Conservation (phyloP, 2,888 invertebrate genomes). For the Octonoba sinensis region DNA sequence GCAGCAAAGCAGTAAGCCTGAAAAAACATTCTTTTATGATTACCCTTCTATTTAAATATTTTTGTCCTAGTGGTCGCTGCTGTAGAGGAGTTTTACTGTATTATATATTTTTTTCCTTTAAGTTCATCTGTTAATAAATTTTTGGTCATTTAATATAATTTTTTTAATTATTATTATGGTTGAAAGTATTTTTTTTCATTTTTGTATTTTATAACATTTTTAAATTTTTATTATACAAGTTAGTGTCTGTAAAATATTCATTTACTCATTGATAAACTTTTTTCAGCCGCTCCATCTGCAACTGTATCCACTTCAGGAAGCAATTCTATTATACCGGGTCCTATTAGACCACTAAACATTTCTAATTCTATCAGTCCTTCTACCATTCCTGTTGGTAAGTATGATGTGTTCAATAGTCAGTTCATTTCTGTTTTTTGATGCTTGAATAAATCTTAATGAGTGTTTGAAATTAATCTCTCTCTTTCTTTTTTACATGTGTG, state of each 20-base stretch:
- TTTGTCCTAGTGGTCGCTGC: too few species aligned
- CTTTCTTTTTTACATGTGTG: not conserved
- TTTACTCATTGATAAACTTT: too few species aligned
- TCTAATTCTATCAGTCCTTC: slow-evolving; percentile 23
- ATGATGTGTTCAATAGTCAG: not conserved
- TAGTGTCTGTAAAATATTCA: too few species aligned
- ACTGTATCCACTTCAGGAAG: slow-evolving; percentile 34
- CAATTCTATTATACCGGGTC: slow-evolving; percentile 31
- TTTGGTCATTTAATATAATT: not conserved
- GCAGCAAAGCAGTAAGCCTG: too few species aligned
- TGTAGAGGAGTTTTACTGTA: too few species aligned
- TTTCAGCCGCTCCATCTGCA: slow-evolving; percentile 40
- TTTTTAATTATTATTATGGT: not conserved
- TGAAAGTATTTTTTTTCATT: not conserved
- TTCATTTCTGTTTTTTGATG: too few species aligned
- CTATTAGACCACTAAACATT: slow-evolving; percentile 24
- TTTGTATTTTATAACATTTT: not conserved
- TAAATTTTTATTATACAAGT: not conserved
- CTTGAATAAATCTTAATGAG: too few species aligned
- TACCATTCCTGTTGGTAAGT: slow-evolving; percentile 59
- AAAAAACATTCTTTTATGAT: too few species aligned
- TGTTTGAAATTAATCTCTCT: too few species aligned
- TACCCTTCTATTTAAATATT: too few species aligned
- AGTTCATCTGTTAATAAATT: too few species aligned
- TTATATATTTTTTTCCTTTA: too few species aligned